Evolutionary conservation across 2,888 invertebrate species (phyloP).

Genomic region (Mimumesa dahlbomi): DNA sequence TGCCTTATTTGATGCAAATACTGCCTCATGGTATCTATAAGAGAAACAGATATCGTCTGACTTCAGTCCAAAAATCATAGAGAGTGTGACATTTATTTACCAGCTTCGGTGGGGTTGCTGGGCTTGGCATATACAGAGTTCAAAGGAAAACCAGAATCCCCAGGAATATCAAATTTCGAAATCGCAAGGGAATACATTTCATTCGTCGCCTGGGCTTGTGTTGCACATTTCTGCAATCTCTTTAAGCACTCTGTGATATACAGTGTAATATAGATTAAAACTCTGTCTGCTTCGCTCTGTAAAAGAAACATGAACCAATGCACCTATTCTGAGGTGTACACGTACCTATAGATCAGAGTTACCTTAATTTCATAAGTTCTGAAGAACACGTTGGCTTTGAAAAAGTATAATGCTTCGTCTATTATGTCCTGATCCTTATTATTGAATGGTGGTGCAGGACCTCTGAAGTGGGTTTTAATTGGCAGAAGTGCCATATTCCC

Average conservation of each 20-base stretch:
- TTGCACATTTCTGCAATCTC: slow-evolving; percentile 94
- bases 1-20: slow-evolving; percentile 97
- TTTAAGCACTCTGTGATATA: slow-evolving; percentile 99
- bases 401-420: slow-evolving; percentile 98
- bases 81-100: slow-evolving; percentile 79
- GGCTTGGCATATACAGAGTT: slow-evolving; percentile 98
- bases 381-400: slow-evolving; percentile 99
- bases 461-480: slow-evolving; percentile 93
- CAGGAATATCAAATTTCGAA: slow-evolving; percentile 97
- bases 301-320: neutral
- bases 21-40: slow-evolving; percentile 92
- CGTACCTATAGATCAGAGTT: neutral
- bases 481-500: slow-evolving; percentile 97
- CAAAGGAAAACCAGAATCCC: slow-evolving; percentile 95
- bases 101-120: slow-evolving; percentile 88
- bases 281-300: slow-evolving; percentile 97
- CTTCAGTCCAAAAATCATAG: neutral
- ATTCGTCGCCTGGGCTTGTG: slow-evolving; percentile 93
- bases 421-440: slow-evolving; percentile 92
- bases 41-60: no score
- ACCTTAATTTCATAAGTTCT: slow-evolving; percentile 99
- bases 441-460: slow-evolving; percentile 91
- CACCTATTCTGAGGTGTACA: neutral
- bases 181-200: slow-evolving; percentile 98
- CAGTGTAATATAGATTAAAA: slow-evolving; percentile 97